Base-by-base conservation (phyloP, 2,888 invertebrate genomes). In the Diadromus collaris region DNA sequence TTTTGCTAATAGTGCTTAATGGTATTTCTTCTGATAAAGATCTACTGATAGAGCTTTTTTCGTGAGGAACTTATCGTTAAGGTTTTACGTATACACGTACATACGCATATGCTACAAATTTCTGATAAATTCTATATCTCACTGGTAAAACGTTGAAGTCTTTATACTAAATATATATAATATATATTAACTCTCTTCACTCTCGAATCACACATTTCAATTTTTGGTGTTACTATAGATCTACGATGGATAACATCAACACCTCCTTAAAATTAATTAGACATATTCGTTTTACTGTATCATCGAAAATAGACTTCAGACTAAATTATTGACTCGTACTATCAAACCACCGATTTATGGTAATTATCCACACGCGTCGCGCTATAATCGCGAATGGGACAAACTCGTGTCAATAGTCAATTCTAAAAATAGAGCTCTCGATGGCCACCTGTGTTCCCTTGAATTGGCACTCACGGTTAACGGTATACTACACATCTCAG, bases 391-490 rank as follows among this genome's bases (percentile, higher is more conserved):
- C 29, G 9, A 46, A 48, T 16, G 24, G n/a, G 38, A 48, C 21
- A 60, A 54, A 48, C 29, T 32, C 41, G 24, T 21, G 19, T 44
- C 21, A 65, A 69, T 58, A 70, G 19, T 34, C 24, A 46, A 41
- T 54, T 74, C 41, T 44, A 70, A 73, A 78, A 78, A 78, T 74
- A 74, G 51, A 67, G 41, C n/a, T 70, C 44, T 74, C 19, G 48
- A 27, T 54, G 32, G 44, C 51, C 19, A 61, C 19, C 3, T 48
- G 60, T 61, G 60, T 51, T 60, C 32, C 32, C 24, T 60, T 44
- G 54, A 74, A 70, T 78, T 65, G 78, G 70, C 78, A 78, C 78
- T 78, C 78, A 13, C 56, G 73, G 73, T 78, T 74, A 74, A 78
- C 67, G 44, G 56, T 63, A 65, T 46, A 38, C 27, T 54, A 29